Conservation (phyloP, 2,888 invertebrate genomes). For the Actias luna region DNA sequence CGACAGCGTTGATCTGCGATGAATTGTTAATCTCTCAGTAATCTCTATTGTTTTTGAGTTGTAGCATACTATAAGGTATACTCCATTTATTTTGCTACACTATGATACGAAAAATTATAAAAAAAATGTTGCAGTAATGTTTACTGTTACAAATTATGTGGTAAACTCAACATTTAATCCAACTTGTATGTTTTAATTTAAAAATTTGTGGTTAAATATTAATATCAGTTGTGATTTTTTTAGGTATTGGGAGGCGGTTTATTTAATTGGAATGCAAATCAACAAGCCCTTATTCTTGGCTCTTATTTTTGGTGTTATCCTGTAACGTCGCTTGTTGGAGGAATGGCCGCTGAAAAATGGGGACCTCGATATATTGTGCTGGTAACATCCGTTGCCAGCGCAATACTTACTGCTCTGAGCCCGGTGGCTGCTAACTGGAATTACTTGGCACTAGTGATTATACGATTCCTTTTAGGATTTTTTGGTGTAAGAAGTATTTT, state of each 20-base stretch:
- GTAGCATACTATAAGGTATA: too few species aligned
- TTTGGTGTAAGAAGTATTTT: conserved; percentile 76
- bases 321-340: conserved; percentile 84
- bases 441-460: conserved; percentile 78
- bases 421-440: conserved; percentile 82
- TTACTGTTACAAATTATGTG: neutral
- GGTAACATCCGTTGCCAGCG: conserved; percentile 72
- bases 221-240: conserved; percentile 15
- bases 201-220: neutral
- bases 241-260: conserved; percentile 48
- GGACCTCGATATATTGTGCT: conserved; percentile 83
- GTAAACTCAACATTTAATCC: too few species aligned
- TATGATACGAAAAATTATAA: too few species aligned
- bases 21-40: too few species aligned
- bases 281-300: conserved; percentile 84
- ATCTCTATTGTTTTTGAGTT: too few species aligned
- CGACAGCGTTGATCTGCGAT: too few species aligned
- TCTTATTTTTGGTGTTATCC: conserved; percentile 88
- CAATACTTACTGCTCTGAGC: conserved; percentile 81
- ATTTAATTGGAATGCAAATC: conserved; percentile 81
- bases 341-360: conserved; percentile 85
- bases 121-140: too few species aligned
- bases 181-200: neutral
- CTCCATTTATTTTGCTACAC: too few species aligned
- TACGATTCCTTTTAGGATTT: conserved; percentile 83